Evolutionary conservation across 2,888 invertebrate species (phyloP), one percentile per base, ranked within the genome.

Genomic region (Eueremaeus valkanovi): DNA sequence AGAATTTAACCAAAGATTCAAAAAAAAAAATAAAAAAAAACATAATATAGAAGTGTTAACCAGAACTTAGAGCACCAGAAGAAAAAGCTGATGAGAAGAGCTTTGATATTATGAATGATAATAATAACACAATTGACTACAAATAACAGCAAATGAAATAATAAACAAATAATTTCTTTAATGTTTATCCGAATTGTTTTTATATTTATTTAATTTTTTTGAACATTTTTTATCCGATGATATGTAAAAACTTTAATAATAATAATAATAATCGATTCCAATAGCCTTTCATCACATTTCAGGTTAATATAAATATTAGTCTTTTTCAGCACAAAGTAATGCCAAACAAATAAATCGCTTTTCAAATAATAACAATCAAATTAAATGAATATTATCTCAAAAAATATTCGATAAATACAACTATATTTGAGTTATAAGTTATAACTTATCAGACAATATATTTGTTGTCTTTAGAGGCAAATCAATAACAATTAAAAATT

Each of bases 301-400:
- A n/a, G 18, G 61, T 61, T 61, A 61, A 61, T 55, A 55, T 61
- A 1, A n/a, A n/a, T n/a, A 61, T 61, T 61, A 61, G 61, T 29
- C 21, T 51, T n/a, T 45, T 55, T 55, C 24, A 55, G 55, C 55
- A 33, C 61, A 24, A 61, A n/a, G n/a, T n/a, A 61, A 61, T 61
- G 61, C 61, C 61, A 61, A 31, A 8, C 31, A n/a, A 61, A 61
- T 61, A 61, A 61, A 61, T 61, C 61, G n/a, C 61, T 61, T 61
- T 31, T 45, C n/a, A 61, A 61, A 61, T 61, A 61, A 61, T 61
- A 61, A 61, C 61, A 61, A 61, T 24, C 31, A 11, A 31, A 31
- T 61, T 18, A n/a, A 11, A 61, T 33, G 29, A 61, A 33, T 24
- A 31, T 18, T 61, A 33, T 61, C 31, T 29, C 16, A 61, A 24